Evolutionary conservation across 2,888 invertebrate species (phyloP), one percentile per base, ranked within the genome.

Genomic region (Nesidiocoris tenuis): DNA sequence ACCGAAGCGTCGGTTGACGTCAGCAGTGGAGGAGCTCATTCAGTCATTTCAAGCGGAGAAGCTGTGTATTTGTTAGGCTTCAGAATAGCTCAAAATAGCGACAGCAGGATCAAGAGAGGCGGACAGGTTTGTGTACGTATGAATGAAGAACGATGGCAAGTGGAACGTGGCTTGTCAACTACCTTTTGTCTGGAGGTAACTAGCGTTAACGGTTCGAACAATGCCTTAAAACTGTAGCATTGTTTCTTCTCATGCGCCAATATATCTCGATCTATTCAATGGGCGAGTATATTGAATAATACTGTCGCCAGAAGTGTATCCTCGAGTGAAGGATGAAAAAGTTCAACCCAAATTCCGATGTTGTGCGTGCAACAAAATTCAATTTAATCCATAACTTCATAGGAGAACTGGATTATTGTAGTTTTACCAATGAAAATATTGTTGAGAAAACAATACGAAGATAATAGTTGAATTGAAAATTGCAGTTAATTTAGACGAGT

Each of bases 171-270:
- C 39, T 39, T 39, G 39, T 12, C 39, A 39, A 7, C 5, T 7
- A 12, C 24, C 70, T 59, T 70, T 70, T 70, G 70, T 70, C 12
- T 61, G 1, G 25, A 70, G 61, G 70, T 70, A 59, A 70, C 70
- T 23, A 70, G 70, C 70, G 70, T 57, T 22, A 70, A 70, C 70
- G 23, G 57, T 24, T 21, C 18, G 57, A 57, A 70, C 70, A 70
- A 70, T 59, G 39, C 18, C n/a, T 39, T 39, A 3, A 39, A 39
- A 39, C 39, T 39, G 39, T 39, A 3, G 12, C 39, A 39, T 39
- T 39, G 39, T 3, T 12, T 39, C 39, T 39, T 39, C 39, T 39
- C 3, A 39, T 39, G n/a, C n/a, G n/a, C n/a, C n/a, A n/a, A n/a
- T n/a, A n/a, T n/a, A n/a, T n/a, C n/a, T n/a, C n/a, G n/a, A n/a